These are phyloP conservation scores for Ferrisia virgata DNA, from an alignment of 2,888 invertebrate species.

Conservation along the genomic window DNA sequence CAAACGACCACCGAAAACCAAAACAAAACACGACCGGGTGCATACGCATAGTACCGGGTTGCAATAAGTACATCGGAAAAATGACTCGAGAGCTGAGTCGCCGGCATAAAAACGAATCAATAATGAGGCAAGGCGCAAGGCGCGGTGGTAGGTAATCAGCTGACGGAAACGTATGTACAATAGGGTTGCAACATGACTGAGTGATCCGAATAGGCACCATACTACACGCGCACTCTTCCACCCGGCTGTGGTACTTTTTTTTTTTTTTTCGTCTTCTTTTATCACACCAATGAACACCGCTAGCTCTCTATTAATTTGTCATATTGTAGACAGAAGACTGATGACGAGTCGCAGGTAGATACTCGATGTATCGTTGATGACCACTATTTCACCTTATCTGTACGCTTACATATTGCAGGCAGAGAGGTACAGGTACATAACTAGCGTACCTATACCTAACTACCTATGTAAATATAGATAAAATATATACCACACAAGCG, in stretches of 20 bases:
- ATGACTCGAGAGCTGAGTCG: not conserved
- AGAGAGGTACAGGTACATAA: too few relatives aligned
- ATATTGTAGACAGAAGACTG: not conserved
- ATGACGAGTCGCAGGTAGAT: not conserved
- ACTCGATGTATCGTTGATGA: not conserved
- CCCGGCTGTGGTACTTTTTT: not conserved
- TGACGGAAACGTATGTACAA: conserved; percentile 26
- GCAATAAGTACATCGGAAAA: not conserved
- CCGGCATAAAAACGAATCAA: conserved; percentile 14
- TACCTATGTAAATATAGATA: too few relatives aligned
- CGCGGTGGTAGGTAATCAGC: conserved; percentile 24
- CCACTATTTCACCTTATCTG: not conserved
- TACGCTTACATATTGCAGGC: too few relatives aligned
- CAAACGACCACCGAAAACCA: not conserved
- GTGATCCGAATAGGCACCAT: too few relatives aligned
- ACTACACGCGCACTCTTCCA: not conserved
- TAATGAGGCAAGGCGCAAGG: not conserved
- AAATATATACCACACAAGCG: too few relatives aligned
- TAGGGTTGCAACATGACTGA: not conserved
- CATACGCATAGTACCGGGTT: conserved; percentile 11
- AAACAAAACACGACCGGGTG: conserved; percentile 14
- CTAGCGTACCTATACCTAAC: too few relatives aligned
- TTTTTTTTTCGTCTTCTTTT: not conserved
- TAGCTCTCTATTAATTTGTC: not conserved
- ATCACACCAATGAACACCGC: not conserved